These are phyloP conservation scores for Falco punctatus DNA, from an alignment of 2,113 vertebrate species.

Conservation along the genomic window DNA sequence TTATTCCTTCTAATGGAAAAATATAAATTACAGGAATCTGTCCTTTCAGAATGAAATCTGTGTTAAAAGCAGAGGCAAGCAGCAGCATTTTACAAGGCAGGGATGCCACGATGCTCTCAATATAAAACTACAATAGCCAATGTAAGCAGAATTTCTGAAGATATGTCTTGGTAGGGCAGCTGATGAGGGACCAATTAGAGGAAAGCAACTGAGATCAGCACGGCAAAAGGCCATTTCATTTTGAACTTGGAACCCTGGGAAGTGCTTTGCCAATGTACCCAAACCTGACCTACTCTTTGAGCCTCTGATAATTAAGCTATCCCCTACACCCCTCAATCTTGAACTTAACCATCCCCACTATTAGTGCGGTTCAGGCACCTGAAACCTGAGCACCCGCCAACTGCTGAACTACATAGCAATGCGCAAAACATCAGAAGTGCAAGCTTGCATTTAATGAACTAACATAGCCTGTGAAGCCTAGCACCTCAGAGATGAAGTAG, in stretches of 20 bases:
- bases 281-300: not conserved
- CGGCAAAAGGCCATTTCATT: not conserved
- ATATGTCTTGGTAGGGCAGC: not conserved
- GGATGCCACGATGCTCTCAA: not conserved
- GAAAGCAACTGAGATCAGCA: conserved; percentile 6
- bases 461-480: not conserved
- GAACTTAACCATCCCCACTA: not conserved
- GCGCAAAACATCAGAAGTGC: not conserved
- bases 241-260: not conserved
- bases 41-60: not conserved
- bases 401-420: not conserved
- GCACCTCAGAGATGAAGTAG: not conserved
- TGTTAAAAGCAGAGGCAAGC: not conserved
- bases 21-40: not conserved
- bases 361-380: not conserved
- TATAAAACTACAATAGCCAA: not conserved
- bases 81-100: not conserved
- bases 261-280: not conserved
- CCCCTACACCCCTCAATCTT: not conserved
- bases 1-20: not conserved
- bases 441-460: not conserved
- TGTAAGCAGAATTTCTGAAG: not conserved
- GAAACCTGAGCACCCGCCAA: not conserved
- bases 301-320: not conserved
- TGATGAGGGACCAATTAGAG: conserved; percentile 16